These are phyloP conservation scores for Orchesella cincta DNA, from an alignment of 1,140 invertebrate species.

Conservation along the genomic window DNA sequence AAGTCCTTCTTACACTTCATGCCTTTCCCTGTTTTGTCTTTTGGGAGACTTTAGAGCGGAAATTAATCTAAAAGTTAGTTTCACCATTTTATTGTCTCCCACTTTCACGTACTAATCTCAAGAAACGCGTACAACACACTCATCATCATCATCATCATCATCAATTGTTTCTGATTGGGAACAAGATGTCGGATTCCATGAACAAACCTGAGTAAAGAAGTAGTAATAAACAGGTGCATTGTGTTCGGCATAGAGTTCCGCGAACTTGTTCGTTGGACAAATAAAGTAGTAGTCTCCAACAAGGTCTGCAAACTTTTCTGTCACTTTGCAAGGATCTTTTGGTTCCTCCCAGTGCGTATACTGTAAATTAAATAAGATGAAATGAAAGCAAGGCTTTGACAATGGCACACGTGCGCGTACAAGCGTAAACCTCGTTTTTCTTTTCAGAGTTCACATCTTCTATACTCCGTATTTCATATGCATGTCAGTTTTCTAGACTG, in stretches of 20 bases:
- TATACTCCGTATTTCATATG: not conserved
- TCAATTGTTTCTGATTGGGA: too few species aligned
- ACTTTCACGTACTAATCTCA: too few species aligned
- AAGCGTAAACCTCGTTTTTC: too few species aligned
- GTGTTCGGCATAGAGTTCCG: slow-evolving; percentile 75
- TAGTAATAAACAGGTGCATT: slow-evolving; percentile 87
- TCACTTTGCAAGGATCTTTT: slow-evolving; percentile 76
- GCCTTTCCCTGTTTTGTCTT: not conserved
- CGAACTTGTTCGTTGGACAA: slow-evolving; percentile 87
- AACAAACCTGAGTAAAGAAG: slow-evolving; percentile 79
- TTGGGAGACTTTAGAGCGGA: slow-evolving; percentile 4
- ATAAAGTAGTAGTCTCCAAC: slow-evolving; percentile 93
- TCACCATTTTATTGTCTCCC: too few species aligned
- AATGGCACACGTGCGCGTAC: too few species aligned
- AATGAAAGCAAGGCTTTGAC: not conserved
- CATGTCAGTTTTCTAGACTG: not conserved
- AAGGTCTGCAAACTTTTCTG: slow-evolving; percentile 81
- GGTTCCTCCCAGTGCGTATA: slow-evolving; percentile 88
- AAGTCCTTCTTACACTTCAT: not conserved
- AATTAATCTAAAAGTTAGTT: slow-evolving; percentile 13
- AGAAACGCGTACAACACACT: too few species aligned
- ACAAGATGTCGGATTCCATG: too few species aligned
- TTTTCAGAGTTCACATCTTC: not conserved
- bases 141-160: not conserved
- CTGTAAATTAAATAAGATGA: slow-evolving; percentile 63